Base-by-base conservation (phyloP, 2,113 vertebrate species). In the Colistium nudipinnis region DNA sequence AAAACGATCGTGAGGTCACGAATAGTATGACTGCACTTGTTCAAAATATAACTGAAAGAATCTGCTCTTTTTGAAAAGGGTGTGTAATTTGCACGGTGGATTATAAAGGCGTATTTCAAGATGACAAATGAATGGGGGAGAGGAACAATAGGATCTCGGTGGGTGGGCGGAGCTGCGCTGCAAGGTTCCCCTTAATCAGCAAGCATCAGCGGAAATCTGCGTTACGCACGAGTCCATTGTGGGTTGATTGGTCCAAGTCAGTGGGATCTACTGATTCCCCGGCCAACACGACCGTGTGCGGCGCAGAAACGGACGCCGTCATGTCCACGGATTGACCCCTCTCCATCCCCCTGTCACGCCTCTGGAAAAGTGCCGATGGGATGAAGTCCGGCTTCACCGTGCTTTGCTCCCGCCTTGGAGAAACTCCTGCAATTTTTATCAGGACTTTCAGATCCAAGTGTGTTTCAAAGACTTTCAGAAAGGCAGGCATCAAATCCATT, bases 401-500 rank as follows among this genome's bases (percentile, higher is more conserved):
- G 20, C 55, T 31, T 28, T 74, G 27, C 44, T 62, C 53, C 25
- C 47, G 44, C 67, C 75, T 83, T 81, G 53, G 85, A 73, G 65
- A 77, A 84, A 70, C 78, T 80, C 39, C 49, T 89, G 47, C 74
- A 87, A 66, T 76, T 88, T 87, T 88, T 76, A 89, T 85, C 33
- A 76, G 53, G 64, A 74, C 72, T 76, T 82, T 78, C 62, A 80
- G 44, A 81, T 81, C 43, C 36, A 69, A 81, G 69, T 52, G 62
- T 63, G 25, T 84, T 73, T 74, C 63, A 76, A 55, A 75, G 80
- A 74, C 22, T 84, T 73, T 74, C 63, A 76, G 57, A 75, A 81
- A 74, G 35, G 62, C 59, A 38, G 14, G 66, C 35, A 47, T n/a
- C 30, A 76, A 74, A 91, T 90, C 61, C 44, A 88, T 91, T 80